phyloP scores from a whole-genome alignment of 2,888 invertebrate species.

The Brachynemurus nebulosus region DNA sequence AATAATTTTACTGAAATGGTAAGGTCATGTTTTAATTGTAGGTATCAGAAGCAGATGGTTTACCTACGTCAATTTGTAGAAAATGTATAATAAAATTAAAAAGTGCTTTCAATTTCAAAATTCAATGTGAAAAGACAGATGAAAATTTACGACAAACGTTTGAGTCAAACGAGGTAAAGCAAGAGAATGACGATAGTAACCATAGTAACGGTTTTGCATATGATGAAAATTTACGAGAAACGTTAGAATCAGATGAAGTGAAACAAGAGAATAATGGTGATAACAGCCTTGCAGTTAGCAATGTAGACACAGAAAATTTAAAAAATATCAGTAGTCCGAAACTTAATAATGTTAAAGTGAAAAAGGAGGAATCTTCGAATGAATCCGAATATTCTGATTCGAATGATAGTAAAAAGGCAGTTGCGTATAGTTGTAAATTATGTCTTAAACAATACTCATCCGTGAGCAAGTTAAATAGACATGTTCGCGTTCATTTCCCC shows the following conservation, averaged over 20 bases:
- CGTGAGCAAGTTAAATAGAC: slow-evolving; percentile 2
- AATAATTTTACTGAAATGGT: background rate
- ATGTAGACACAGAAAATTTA: background rate
- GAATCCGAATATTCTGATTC: slow-evolving; percentile 3
- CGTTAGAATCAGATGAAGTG: too few species aligned
- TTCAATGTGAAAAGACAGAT: slow-evolving; percentile 6
- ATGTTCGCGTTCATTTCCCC: slow-evolving; percentile 1
- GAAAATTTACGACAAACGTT: slow-evolving; percentile 5
- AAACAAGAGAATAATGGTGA: too few species aligned
- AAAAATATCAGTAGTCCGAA: background rate
- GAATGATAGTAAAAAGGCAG: background rate
- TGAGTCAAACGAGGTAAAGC: too few species aligned
- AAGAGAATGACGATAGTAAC: too few species aligned
- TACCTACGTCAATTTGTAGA: slow-evolving; percentile 7
- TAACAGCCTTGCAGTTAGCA: too few species aligned
- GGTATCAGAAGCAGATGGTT: slow-evolving; percentile 6
- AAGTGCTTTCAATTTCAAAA: slow-evolving; percentile 6
- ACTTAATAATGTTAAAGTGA: background rate
- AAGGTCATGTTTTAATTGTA: background rate
- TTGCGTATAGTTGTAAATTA: slow-evolving; percentile 4
- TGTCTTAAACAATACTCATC: slow-evolving; percentile 7
- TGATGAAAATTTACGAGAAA: too few species aligned
- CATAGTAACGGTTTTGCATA: slow-evolving; percentile 5
- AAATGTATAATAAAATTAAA: slow-evolving; percentile 1
- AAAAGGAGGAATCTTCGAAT: background rate